Conservation (phyloP, 1,140 invertebrate genomes). For the Ephestia elutella region DNA sequence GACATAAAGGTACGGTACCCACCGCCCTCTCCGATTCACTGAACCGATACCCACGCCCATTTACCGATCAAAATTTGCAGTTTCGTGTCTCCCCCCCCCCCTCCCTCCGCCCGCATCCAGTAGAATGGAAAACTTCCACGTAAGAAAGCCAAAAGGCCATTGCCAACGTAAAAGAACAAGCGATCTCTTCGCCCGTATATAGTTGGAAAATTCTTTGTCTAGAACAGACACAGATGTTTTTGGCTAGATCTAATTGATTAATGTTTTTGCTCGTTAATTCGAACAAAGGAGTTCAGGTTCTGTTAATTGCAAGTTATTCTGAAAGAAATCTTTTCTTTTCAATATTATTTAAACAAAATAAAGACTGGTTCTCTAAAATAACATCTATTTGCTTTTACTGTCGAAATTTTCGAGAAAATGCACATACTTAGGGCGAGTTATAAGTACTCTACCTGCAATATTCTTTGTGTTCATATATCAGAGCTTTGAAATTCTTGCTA, state of each 20-base stretch:
- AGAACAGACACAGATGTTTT: not conserved
- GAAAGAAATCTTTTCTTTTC: too few relatives aligned
- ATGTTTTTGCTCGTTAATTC: not conserved
- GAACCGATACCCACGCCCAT: constrained; percentile 1
- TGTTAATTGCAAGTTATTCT: not conserved
- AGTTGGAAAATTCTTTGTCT: not conserved
- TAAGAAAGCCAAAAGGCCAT: constrained; percentile 3
- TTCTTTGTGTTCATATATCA: too few relatives aligned
- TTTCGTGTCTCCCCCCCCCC: not conserved
- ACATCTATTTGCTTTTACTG: too few relatives aligned
- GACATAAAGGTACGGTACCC: not conserved
- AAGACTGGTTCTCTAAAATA: too few relatives aligned
- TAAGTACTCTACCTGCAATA: too few relatives aligned
- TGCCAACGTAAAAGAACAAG: not conserved
- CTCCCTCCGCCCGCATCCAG: not conserved
- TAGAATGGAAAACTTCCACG: constrained; percentile 1
- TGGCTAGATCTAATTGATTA: not conserved
- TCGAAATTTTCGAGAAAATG: too few relatives aligned
- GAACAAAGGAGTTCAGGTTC: not conserved
- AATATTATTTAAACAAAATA: too few relatives aligned
- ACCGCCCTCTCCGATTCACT: not conserved
- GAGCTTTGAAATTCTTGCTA: too few relatives aligned
- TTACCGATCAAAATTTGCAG: constrained; percentile 2
- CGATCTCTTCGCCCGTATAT: not conserved
- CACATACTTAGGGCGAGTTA: too few relatives aligned